Evolutionary conservation across 2,797 vertebrate genomes (phyloP).

Genomic region (Anomalospiza imberbis): DNA sequence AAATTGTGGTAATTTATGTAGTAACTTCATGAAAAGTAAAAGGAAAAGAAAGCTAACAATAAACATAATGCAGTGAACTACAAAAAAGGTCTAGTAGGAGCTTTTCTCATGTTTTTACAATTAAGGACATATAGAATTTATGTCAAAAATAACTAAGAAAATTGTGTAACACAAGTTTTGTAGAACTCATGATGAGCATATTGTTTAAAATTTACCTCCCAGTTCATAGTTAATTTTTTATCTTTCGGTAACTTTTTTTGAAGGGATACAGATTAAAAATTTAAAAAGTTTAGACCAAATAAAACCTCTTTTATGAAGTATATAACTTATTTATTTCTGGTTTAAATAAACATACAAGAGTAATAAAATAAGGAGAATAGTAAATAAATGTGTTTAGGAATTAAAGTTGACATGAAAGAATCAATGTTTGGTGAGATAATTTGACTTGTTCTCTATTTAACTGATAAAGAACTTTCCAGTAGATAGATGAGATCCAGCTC

Average conservation of each 20-base stretch:
- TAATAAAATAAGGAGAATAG: neutral
- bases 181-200: neutral
- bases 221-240: neutral
- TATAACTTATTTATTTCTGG: accelerated
- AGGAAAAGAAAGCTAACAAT: neutral
- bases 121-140: neutral
- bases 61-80: neutral
- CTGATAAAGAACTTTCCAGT: neutral
- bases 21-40: neutral
- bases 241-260: neutral
- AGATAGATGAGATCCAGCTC: neutral
- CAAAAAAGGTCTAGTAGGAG: neutral
- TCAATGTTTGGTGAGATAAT: neutral
- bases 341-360: neutral
- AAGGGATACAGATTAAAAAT: neutral
- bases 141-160: neutral
- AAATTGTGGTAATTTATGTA: neutral
- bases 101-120: neutral
- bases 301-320: accelerated
- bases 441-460: neutral
- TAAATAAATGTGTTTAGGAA: neutral
- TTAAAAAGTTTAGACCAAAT: neutral
- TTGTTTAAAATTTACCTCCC: neutral
- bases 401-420: neutral
- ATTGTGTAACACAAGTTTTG: neutral